Evolutionary conservation across 1,140 invertebrate species (phyloP), one percentile per base, ranked within the genome.

Genomic region (Scaptomyza graminum): DNA sequence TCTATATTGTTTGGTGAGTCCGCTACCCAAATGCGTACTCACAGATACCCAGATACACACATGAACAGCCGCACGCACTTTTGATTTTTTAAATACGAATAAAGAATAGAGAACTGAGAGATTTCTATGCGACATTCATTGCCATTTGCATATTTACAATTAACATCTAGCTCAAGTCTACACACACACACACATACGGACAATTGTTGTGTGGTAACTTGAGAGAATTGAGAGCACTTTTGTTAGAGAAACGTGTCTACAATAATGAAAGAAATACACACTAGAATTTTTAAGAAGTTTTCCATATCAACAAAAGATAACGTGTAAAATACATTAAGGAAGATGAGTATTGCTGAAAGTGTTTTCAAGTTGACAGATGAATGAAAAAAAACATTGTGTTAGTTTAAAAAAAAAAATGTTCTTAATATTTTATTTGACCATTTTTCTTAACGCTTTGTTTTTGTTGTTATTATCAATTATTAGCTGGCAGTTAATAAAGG

Each of bases 1-100:
- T 34, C 31, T 8, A 34, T 18, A 9, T 34, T 8, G 41, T 41
- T 67, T 63, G 43, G 50, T 62, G 51, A 13, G 47, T 67, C 69
- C 64, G 41, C 70, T 56, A 64, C 69, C 75, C 74, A 67, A 31
- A 31, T 41, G 34, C 18, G 49, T 62, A 34, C 79, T 64, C 66
- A 62, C 59, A 63, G 18, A 68, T 61, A 55, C 55, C 81, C 18
- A 47, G 46, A 78, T 43, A 56, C 60, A 64, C 44, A 70, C 51
- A 70, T 56, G 51, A 41, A 13, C 62, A 64, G 52, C 25, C 51
- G 39, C 63, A 73, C 70, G 70, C 70, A 73, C 70, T 69, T 76
- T 77, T 76, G 50, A 74, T 82, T 81, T 75, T 59, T 59, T 41
- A 74, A 63, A 47, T 28, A 74, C 59, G 75, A 73, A 78, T 39